A percentile compares a stretch with the other conserved stretches of the same genome.
Conservation (phyloP, 2,888 invertebrate genomes). For the Dolichopus griseipennis region DNA sequence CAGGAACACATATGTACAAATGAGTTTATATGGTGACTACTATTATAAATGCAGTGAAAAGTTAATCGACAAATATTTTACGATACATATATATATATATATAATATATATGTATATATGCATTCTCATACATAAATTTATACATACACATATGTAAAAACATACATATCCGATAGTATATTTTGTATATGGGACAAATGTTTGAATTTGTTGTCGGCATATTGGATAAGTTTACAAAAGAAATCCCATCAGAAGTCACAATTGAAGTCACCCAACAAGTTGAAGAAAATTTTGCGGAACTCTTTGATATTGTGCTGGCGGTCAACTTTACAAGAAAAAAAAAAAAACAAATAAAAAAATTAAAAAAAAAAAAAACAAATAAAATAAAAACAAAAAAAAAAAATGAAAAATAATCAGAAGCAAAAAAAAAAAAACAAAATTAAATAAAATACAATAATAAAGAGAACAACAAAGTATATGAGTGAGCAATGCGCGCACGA, state of each 20-base stretch:
- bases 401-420: no score
- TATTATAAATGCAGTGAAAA: background rate
- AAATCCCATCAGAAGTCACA: background rate
- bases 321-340: background rate
- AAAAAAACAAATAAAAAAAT: background rate
- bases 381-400: background rate
- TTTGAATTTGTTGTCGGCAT: background rate
- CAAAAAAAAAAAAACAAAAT: background rate
- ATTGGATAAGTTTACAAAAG: background rate
- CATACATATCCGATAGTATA: no score
- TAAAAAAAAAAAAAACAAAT: background rate
- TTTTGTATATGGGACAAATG: no score
- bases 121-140: background rate
- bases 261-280: slow-evolving; percentile 1
- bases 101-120: background rate
- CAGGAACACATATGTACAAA: no score
- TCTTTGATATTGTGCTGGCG: background rate
- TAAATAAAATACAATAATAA: background rate
- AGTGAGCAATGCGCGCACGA: background rate
- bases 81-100: no score
- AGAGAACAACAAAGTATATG: background rate
- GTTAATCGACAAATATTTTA: background rate
- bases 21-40: no score
- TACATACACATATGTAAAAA: no score
- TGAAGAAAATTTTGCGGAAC: background rate